Evolutionary conservation across 2,113 vertebrate species (phyloP), one percentile per base, ranked within the genome.

Genomic region (Elephas maximus): DNA sequence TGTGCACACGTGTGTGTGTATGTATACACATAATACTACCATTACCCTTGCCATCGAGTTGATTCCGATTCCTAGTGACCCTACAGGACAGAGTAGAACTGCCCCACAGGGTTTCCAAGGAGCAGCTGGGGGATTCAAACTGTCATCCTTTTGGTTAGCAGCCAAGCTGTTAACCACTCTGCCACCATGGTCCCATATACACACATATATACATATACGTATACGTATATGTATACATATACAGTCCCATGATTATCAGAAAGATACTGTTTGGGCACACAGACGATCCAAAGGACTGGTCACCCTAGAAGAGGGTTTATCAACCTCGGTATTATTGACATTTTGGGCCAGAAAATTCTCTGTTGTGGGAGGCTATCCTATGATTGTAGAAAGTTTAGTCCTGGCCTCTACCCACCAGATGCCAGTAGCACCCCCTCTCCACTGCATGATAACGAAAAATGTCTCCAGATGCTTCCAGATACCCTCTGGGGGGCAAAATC

Each of bases 201-300:
- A 48, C 10, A 48, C 48, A 48, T 48, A 48, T 48, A 48, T 48
- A 48, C 4, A 48, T 10, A 48, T 10, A 48, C 48, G 10, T 48
- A 48, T 8, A 48, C 10, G 10, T 48, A 48, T 48, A 10, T 48
- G 10, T 73, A 51, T 57, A 17, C 15, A 17, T 73, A 48, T 79
- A 79, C 57, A 95, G 33, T 78, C 33, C 45, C 23, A 28, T 17
- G 14, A 28, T 57, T 86, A 80, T 76, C 20, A 67, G 44, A 92
- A 86, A 96, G 80, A 90, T 84, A 44, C 24, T 88, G 67, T 60
- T 78, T 1, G 37, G 37, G 15, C 17, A 83, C 62, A 95, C 33
- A 96, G 51, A 62, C 65, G 44, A 95, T 79, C 76, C 83, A 65
- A 48, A 91, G 78, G 51, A 85, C 67, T 73, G 33, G 73, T 48